Evolutionary conservation across 2,888 invertebrate genomes (phyloP), one percentile per base, ranked within the genome.

Genomic region (Dioctria linearis): DNA sequence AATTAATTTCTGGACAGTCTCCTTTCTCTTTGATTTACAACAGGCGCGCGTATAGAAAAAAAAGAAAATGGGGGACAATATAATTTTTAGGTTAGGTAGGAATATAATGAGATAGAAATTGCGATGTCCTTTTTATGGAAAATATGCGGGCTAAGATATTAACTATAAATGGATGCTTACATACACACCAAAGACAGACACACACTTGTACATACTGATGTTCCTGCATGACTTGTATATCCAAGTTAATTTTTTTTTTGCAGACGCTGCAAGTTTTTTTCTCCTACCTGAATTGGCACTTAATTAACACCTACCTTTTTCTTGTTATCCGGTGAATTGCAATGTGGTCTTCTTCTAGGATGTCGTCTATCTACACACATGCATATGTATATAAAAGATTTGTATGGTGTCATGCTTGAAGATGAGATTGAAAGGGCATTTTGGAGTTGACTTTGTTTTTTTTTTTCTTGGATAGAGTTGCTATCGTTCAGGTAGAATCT

Each of bases 1-100:
- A 57, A 57, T 57, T 57, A 57, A 57, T 57, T 57, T 57, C 57
- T 57, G 57, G 57, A 5, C 57, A 57, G 57, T 57, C 57, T 57
- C 57, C 57, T 57, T 11, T 57, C 57, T 57, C 3, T 57, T 5
- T 57, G 57, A 57, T 57, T 57, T 13, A 57, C 25, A 57, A 11
- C 57, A 5, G 5, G 25, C 57, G 5, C 57, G 5, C 57, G 25
- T 25, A 25, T 25, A 25, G 25, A 25, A 25, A 25, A 25, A 25
- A 25, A 25, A 25, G 25, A 57, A 57, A 57, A 57, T 13, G 11
- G 57, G 11, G 25, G 11, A n/a, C 57, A 11, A n/a, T 13, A 57
- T 57, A 57, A 57, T 57, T 57, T 57, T 57, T 57, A 13, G 57
- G 57, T 57, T 5, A 11, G 25, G 25, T n/a, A n/a, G n/a, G 2